phyloP scores from a whole-genome alignment of 2,113 vertebrate species.

The Erythrolamprus reginae region DNA sequence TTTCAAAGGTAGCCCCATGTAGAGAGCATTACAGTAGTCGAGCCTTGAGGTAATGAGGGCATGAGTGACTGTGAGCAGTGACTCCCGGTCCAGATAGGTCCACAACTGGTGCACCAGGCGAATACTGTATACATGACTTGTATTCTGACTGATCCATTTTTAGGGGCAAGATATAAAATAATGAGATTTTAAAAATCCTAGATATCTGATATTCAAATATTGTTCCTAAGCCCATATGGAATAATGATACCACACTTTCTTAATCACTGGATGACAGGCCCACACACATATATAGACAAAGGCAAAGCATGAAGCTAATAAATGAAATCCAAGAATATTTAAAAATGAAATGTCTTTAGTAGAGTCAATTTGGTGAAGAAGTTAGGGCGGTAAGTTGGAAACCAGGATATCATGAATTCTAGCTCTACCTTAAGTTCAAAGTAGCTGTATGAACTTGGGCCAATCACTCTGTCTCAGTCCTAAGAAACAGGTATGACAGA shows the following conservation, averaged over 20 bases:
- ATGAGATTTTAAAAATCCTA: neutral
- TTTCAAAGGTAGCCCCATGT: too few species aligned
- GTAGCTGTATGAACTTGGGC: neutral
- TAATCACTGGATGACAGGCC: neutral
- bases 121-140: neutral
- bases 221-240: neutral
- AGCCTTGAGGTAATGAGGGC: too few species aligned
- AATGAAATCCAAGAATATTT: neutral
- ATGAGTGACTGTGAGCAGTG: too few species aligned
- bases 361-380: neutral
- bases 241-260: neutral
- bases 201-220: neutral
- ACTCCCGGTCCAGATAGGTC: too few species aligned
- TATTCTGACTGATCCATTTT: neutral
- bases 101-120: too few species aligned
- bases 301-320: neutral
- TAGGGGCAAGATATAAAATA: neutral
- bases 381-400: neutral
- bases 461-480: neutral
- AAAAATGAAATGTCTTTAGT: neutral
- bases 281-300: neutral
- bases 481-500: neutral
- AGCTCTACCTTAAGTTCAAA: neutral
- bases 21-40: too few species aligned
- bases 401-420: neutral